Evolutionary conservation across 2,113 vertebrate species (phyloP).

Genomic region (Progne subis): DNA sequence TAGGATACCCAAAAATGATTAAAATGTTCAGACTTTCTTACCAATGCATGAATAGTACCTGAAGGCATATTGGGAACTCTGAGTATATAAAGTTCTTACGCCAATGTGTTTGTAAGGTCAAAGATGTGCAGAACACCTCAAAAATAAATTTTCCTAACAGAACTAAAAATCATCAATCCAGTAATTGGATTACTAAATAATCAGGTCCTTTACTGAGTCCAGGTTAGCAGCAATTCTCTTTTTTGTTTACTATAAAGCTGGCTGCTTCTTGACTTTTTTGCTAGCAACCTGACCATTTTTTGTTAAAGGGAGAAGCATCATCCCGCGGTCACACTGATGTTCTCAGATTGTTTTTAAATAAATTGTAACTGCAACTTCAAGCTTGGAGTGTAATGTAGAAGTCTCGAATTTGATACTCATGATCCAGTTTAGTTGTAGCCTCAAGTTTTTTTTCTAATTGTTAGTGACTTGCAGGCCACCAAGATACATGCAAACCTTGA

Average conservation of each 20-base stretch:
- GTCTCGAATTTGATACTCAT: not conserved
- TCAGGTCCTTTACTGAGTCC: not conserved
- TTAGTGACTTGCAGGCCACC: not conserved
- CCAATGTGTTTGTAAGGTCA: not conserved
- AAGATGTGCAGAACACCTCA: not conserved
- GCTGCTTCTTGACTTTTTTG: not conserved
- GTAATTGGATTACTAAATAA: not conserved
- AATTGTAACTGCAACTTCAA: not conserved
- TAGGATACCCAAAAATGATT: not conserved
- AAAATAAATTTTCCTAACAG: not conserved
- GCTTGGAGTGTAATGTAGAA: not conserved
- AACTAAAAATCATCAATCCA: not conserved
- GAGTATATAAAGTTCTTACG: not conserved
- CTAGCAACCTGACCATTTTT: not conserved
- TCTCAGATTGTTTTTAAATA: not conserved
- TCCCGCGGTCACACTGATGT: not conserved
- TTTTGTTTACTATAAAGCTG: not conserved
- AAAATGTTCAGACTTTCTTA: not conserved
- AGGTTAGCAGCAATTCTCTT: not conserved
- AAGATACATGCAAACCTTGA: not conserved
- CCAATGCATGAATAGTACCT: rapidly evolving
- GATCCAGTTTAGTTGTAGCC: not conserved
- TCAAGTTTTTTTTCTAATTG: not conserved
- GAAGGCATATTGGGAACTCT: not conserved
- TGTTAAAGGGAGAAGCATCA: not conserved